These are phyloP conservation scores for Cecropterus lyciades DNA, from an alignment of 1,140 invertebrate genomes.

Conservation along the genomic window DNA sequence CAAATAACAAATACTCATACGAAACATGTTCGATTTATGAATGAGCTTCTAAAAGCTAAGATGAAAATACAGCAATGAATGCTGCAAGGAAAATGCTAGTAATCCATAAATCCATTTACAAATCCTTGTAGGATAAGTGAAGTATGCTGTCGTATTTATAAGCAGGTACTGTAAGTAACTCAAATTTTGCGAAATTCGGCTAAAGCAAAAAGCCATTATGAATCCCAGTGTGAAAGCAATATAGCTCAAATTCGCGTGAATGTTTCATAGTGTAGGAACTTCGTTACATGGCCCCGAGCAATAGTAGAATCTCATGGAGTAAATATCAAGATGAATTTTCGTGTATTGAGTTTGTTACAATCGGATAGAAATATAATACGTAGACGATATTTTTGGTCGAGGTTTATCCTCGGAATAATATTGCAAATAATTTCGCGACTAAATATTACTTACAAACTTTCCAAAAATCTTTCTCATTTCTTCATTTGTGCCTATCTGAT, in stretches of 20 bases:
- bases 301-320: constrained; percentile 6
- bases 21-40: constrained; percentile 20
- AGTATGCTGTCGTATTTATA: constrained; percentile 40
- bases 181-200: not conserved
- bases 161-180: constrained; percentile 19
- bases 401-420: constrained; percentile 8
- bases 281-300: constrained; percentile 2
- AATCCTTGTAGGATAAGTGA: constrained; percentile 47
- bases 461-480: constrained; percentile 7
- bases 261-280: not conserved
- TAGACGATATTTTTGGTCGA: constrained; percentile 5
- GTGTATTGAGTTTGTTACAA: constrained; percentile 11
- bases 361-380: constrained; percentile 14
- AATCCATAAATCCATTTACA: constrained; percentile 45
- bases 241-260: constrained; percentile 11
- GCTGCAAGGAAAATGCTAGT: constrained; percentile 18
- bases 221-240: constrained; percentile 9
- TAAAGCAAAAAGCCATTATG: not conserved
- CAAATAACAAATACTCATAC: constrained; percentile 8
- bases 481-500: not conserved
- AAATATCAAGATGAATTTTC: constrained; percentile 19
- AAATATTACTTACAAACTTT: constrained; percentile 8
- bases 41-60: constrained; percentile 19
- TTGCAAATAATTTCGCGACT: constrained; percentile 15
- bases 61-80: constrained; percentile 2